A percentile compares a stretch with the other conserved stretches of the same genome.
Conservation (phyloP, 1,140 invertebrate species). For the Psix sp. region DNA sequence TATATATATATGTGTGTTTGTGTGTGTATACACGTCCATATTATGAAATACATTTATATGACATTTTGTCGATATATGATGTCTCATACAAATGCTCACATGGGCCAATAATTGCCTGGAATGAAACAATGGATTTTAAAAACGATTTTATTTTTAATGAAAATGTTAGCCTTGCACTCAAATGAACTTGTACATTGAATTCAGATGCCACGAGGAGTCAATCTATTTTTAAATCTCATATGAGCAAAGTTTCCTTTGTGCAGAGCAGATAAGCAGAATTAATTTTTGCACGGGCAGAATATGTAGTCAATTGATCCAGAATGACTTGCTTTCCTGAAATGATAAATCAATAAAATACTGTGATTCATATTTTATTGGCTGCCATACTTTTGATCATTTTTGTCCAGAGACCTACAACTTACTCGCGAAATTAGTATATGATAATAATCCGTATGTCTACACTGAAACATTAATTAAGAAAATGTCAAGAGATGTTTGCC, state of each 20-base stretch:
- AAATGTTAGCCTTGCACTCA: conserved; percentile 57
- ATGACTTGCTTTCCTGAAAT: too few relatives aligned
- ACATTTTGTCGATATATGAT: too few relatives aligned
- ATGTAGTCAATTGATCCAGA: background rate
- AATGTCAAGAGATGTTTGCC: conserved; percentile 15
- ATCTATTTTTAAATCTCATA: conserved; percentile 61
- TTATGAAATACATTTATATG: background rate
- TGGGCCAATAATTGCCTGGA: too few relatives aligned
- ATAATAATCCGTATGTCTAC: too few relatives aligned
- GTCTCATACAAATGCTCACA: conserved; percentile 15
- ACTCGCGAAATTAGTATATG: too few relatives aligned
- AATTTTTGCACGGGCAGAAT: background rate
- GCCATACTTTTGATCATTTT: too few relatives aligned
- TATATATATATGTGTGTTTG: background rate
- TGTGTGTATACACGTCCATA: too few relatives aligned
- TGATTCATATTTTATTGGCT: too few relatives aligned
- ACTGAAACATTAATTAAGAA: conserved; percentile 29
- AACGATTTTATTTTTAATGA: conserved; percentile 52
- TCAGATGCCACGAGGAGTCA: conserved; percentile 50
- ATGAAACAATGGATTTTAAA: too few relatives aligned
- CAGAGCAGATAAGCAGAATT: conserved; percentile 14
- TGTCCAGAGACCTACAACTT: too few relatives aligned
- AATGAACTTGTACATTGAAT: conserved; percentile 57
- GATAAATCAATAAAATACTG: too few relatives aligned
- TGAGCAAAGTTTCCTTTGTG: conserved; percentile 60